Evolutionary conservation across 2,113 vertebrate species (phyloP).

Genomic region (Oreochromis niloticus): DNA sequence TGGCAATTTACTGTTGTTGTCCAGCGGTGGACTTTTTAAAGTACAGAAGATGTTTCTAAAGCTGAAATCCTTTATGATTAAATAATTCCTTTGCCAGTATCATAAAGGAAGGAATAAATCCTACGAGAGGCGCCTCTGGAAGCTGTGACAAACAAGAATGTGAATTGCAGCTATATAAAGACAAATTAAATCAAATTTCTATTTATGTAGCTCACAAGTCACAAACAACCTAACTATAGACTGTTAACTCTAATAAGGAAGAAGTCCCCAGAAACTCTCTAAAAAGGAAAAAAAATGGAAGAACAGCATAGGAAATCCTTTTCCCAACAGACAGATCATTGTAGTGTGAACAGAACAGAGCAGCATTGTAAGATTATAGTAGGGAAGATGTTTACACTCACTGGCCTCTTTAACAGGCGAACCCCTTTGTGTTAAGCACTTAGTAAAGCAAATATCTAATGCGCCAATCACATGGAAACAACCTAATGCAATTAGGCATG

Average conservation of each 20-base stretch:
- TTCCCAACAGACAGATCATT: background rate
- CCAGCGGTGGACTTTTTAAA: background rate
- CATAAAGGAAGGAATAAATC: background rate
- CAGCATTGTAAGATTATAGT: background rate
- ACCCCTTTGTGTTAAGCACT: background rate
- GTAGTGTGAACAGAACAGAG: background rate
- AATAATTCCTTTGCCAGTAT: background rate
- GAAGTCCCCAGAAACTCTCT: background rate
- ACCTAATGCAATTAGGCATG: background rate
- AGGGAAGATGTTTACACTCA: background rate
- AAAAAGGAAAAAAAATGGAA: background rate
- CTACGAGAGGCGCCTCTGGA: background rate
- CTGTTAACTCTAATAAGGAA: background rate
- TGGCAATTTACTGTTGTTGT: background rate
- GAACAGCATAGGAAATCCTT: fast-evolving
- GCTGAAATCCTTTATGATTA: background rate
- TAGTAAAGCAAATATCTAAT: background rate
- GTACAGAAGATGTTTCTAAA: background rate
- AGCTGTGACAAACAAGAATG: background rate
- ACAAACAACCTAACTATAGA: background rate
- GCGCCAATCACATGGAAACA: fast-evolving
- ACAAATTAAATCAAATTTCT: background rate
- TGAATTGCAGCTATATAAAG: background rate
- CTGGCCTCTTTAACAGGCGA: background rate
- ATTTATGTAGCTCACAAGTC: background rate